A percentile compares a stretch with the other conserved stretches of the same genome.
Evolutionary conservation across 2,113 vertebrate species (phyloP).

Genomic region (Geococcyx californianus): DNA sequence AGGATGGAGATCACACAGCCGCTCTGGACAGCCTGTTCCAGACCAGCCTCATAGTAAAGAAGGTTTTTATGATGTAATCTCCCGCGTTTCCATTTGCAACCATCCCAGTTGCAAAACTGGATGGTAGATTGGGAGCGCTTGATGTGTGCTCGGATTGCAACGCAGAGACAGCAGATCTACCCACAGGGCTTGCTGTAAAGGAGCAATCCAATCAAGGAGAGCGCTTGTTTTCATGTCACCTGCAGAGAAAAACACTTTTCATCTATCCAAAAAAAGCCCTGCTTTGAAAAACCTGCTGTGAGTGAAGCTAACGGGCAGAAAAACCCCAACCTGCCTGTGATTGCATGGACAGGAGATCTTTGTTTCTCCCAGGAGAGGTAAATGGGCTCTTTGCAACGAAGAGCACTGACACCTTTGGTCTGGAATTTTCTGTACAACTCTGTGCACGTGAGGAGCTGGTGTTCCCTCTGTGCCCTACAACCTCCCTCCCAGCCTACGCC

Average conservation of each 20-base stretch:
- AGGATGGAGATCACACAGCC: background rate
- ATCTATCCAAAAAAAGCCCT: background rate
- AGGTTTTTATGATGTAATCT: background rate
- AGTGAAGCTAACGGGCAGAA: background rate
- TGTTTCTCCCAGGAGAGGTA: background rate
- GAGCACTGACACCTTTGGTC: background rate
- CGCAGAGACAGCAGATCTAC: background rate
- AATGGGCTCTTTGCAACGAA: rapidly evolving
- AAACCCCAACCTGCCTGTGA: background rate
- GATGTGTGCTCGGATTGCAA: background rate
- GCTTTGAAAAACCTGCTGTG: background rate
- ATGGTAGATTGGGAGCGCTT: background rate
- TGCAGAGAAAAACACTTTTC: background rate
- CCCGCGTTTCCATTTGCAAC: background rate
- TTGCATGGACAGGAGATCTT: background rate
- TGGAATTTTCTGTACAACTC: background rate
- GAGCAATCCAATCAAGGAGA: background rate
- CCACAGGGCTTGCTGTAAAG: background rate
- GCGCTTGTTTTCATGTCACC: background rate
- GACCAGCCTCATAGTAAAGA: background rate
- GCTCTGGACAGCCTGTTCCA: background rate
- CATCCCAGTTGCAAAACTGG: background rate
- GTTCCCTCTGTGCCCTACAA: background rate
- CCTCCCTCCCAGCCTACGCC: background rate
- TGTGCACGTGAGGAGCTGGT: rapidly evolving